Evolutionary conservation across 2,797 vertebrate species (phyloP), one percentile per base, ranked within the genome.

Genomic region (Sebastes aleutianus): DNA sequence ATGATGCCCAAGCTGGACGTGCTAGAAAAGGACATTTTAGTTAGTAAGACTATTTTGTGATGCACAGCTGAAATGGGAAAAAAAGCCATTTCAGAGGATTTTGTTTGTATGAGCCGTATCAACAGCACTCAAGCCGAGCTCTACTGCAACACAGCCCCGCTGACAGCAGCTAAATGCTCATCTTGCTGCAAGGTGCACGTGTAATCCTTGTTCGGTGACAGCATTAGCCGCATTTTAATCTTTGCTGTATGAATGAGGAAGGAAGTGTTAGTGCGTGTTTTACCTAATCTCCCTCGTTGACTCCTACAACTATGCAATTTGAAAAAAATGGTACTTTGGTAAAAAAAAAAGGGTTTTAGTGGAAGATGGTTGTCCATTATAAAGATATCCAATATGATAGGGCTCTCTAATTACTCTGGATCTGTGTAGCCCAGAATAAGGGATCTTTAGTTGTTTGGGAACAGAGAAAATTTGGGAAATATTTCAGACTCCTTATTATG

Each of bases 171-270:
- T 83, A 80, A 76, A 78, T 6, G 3, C 68, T 83, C 74, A 82
- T 88, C 68, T 86, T 62, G 87, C 93, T 86, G 80, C 70, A 81
- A 90, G 88, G 85, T 81, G 77, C 62, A 74, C 83, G 36, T 87
- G 86, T 89, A 90, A 91, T 92, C 91, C 87, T 80, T 68, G 67
- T 81, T 85, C 78, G 4, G 74, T 11, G 8, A 76, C 78, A 24
- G 79, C 82, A 86, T 88, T 91, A 84, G 73, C 83, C 82, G 78
- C 82, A 78, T 85, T 80, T 70, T 88, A 89, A 88, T 88, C 82
- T 88, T 65, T 79, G 31, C 74, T 78, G 22, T 77, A 62, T 82
- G 77, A 89, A 86, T 61, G 11, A 82, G 50, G 31, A 84, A 24
- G 20, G 47, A 59, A 66, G 58, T 57, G 65, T 59, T 65, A 31